phyloP scores from a whole-genome alignment of 2,113 vertebrate species.

The Chinchilla lanigera region DNA sequence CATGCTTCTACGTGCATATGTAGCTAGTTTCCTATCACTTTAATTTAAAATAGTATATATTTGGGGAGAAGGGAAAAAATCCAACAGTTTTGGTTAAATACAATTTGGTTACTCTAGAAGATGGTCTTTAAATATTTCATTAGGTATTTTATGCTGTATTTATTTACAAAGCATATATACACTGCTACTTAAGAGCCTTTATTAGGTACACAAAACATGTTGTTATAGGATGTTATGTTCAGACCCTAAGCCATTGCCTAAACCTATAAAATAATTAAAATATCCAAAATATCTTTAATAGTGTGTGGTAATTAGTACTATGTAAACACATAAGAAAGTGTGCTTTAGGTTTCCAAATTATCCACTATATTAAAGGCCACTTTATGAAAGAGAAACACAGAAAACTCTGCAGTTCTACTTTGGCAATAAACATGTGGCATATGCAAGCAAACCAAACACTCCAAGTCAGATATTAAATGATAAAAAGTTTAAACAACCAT shows the following conservation, averaged over 20 bases:
- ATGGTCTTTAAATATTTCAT: slow-evolving; percentile 61
- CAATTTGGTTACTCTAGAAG: slow-evolving; percentile 42
- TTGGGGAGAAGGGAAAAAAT: not conserved
- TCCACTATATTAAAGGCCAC: slow-evolving; percentile 23
- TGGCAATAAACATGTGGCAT: not conserved
- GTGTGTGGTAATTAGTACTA: slow-evolving; percentile 13
- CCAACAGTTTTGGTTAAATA: slow-evolving; percentile 55
- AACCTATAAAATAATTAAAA: slow-evolving; percentile 65
- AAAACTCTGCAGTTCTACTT: slow-evolving; percentile 24
- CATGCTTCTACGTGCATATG: not conserved
- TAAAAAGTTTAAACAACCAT: not conserved
- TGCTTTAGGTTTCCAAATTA: slow-evolving; percentile 42
- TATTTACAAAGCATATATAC: slow-evolving; percentile 61
- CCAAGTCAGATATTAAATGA: not conserved
- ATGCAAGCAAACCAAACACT: not conserved
- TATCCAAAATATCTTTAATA: slow-evolving; percentile 54
- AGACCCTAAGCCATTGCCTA: slow-evolving; percentile 48
- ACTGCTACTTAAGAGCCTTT: slow-evolving; percentile 53
- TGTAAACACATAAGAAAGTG: slow-evolving; percentile 42
- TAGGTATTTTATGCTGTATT: slow-evolving; percentile 67
- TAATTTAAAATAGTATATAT: slow-evolving; percentile 49
- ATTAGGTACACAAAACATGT: slow-evolving; percentile 40
- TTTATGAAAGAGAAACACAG: not conserved
- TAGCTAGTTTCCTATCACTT: not conserved
- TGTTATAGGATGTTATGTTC: slow-evolving; percentile 46